Conservation (phyloP, 2,113 vertebrate genomes). For the Catagonus wagneri region DNA sequence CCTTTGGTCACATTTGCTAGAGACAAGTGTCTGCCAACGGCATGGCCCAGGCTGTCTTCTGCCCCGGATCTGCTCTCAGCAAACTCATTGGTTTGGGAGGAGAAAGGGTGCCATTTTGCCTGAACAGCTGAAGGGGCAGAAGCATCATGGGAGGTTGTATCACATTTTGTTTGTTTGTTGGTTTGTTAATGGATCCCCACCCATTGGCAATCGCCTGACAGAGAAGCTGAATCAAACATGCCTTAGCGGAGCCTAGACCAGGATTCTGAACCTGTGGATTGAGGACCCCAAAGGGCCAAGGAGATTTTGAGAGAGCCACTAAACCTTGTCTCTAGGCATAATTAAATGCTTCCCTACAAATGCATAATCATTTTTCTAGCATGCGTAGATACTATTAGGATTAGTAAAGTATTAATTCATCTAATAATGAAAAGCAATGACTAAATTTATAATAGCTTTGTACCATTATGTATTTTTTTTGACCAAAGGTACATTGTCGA, state of each 20-base stretch:
- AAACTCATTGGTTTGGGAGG: constrained; percentile 44
- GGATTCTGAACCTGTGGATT: neutral
- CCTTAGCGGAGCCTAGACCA: neutral
- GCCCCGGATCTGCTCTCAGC: constrained; percentile 23
- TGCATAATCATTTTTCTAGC: neutral
- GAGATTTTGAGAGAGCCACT: neutral
- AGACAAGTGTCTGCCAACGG: constrained; percentile 75
- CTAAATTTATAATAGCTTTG: constrained; percentile 9
- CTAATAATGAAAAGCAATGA: constrained; percentile 27
- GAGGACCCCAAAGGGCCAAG: neutral
- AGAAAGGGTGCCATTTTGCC: constrained; percentile 62
- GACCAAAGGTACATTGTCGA: neutral
- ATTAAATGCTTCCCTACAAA: neutral
- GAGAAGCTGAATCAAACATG: neutral
- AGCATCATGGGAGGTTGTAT: neutral
- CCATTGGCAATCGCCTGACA: neutral
- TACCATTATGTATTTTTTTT: neutral
- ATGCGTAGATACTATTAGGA: neutral
- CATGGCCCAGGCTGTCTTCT: constrained; percentile 45
- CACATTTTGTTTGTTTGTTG: neutral
- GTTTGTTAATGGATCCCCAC: neutral
- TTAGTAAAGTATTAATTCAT: neutral
- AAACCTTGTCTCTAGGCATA: neutral
- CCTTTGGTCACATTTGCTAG: constrained; percentile 79
- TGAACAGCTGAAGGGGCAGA: constrained; percentile 32